Evolutionary conservation across 2,888 invertebrate genomes (phyloP), one percentile per base, ranked within the genome.

Genomic region (Acanthosepion lycidas): DNA sequence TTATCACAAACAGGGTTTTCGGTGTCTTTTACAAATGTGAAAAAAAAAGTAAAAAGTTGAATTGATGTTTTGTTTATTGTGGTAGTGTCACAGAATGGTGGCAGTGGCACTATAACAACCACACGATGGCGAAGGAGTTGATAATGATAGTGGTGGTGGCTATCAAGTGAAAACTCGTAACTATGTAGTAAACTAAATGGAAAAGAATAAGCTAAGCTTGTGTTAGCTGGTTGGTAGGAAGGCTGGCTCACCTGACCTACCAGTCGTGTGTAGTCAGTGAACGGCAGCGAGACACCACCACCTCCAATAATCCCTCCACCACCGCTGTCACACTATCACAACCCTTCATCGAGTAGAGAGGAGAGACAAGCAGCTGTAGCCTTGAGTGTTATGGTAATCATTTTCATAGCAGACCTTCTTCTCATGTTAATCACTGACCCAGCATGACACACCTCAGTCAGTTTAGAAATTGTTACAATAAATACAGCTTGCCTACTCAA

Each of bases 351-450:
- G 92, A 53, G 48, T 20, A 26, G 26, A 18, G 93, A 49, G 51
- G 51, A 49, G 92, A 53, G 51, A n/a, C 33, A 53, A 49, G 53
- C 49, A 93, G 51, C 51, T 93, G 93, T 93, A 93, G 51, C 93
- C 53, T 93, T 28, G 93, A 49, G 53, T 93, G 53, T 93, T 93
- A 93, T 93, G 93, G 93, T 51, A 93, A 93, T 93, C 49, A 93
- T 53, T 93, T 33, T 53, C 93, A 93, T 51, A 28, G 93, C 93
- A 93, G 33, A n/a, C 49, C 93, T 93, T 93, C 92, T 49, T 92
- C 93, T 51, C 93, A 53, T 93, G 93, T 93, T 93, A 93, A 93
- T 93, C 93, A 93, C 51, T 93, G 93, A 93, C 93, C 93, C 93
- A 93, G 93, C 93, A 51, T 93, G 93, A 93, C 93, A 93, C 93